phyloP scores from a whole-genome alignment of 1,140 invertebrate species.

The Chionoecetes opilio region DNA sequence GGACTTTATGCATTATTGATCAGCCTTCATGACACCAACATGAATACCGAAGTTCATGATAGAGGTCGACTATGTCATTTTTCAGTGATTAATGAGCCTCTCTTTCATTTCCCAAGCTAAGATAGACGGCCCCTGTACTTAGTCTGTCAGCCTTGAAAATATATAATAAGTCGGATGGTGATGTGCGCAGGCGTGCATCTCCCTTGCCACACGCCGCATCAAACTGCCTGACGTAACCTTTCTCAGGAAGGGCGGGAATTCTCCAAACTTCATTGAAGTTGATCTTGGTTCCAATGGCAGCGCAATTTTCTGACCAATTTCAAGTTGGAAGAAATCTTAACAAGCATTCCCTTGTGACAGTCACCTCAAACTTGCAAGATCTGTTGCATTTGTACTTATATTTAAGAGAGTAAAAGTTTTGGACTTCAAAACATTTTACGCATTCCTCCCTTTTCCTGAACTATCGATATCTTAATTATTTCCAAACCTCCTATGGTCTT shows the following conservation, averaged over 20 bases:
- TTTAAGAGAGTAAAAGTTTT: background rate
- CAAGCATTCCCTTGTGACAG: background rate
- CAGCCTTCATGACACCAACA: background rate
- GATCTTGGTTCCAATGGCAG: background rate
- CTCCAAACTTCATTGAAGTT: background rate
- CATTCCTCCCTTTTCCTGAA: background rate
- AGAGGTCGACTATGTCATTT: background rate
- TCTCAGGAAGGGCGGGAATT: background rate
- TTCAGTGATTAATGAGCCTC: background rate
- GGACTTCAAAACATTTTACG: too few relatives aligned
- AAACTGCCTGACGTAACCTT: background rate
- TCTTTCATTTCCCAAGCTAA: background rate
- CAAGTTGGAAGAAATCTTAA: background rate
- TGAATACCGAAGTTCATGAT: constrained; percentile 12
- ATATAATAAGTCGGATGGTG: background rate
- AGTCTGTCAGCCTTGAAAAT: background rate
- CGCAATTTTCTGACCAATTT: background rate
- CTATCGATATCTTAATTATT: background rate
- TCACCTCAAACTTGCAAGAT: background rate
- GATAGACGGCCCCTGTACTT: background rate
- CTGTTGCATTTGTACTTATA: background rate
- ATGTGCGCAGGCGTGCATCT: background rate
- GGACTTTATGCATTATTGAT: background rate
- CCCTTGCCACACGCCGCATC: background rate
- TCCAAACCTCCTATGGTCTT: background rate